Evolutionary conservation across 1,140 invertebrate genomes (phyloP), one percentile per base, ranked within the genome.

Genomic region (Zophobas atratus): DNA sequence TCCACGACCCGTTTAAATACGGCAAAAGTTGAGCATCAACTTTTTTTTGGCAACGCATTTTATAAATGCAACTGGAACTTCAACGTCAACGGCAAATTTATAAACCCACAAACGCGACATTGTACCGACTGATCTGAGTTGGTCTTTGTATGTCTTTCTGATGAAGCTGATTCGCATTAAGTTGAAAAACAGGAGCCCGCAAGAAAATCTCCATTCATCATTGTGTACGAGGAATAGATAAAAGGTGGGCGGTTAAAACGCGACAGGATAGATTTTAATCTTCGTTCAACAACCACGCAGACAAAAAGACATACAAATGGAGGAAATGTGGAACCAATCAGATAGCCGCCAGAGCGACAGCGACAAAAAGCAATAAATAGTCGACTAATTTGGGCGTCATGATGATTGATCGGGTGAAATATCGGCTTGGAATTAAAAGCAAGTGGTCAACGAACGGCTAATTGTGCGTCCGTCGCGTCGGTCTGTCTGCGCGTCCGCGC

Each of bases 161-260:
- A 67, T 73, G 51, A 73, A n/a, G 51, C 34, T 6, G 71, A 73
- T 73, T 73, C 55, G 55, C 41, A 41, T 73, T 53, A 55, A 32
- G 41, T 38, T 38, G 20, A 73, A 73, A 73, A 73, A 73, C 71
- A 73, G 70, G 56, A 73, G 71, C 49, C 33, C 36, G 38, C 34
- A 51, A 72, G 70, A 72, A 55, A 72, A 72, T 73, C 71, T 73
- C 71, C 71, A 48, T 73, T 73, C 71, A 73, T 73, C 71, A 55
- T 73, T 55, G 71, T 73, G 70, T 56, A 56, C 49, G 56, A 55
- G 56, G 41, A 73, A 73, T 55, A 73, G 71, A 73, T 73, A 73
- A 20, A 20, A 73, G 49, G 71, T 73, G 33, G 71, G 71, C 71
- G 71, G 71, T 56, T 67, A 73, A 73, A 73, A 6, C 56, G 71